Conservation (phyloP, 2,113 vertebrate species). For the Alethe castanea region DNA sequence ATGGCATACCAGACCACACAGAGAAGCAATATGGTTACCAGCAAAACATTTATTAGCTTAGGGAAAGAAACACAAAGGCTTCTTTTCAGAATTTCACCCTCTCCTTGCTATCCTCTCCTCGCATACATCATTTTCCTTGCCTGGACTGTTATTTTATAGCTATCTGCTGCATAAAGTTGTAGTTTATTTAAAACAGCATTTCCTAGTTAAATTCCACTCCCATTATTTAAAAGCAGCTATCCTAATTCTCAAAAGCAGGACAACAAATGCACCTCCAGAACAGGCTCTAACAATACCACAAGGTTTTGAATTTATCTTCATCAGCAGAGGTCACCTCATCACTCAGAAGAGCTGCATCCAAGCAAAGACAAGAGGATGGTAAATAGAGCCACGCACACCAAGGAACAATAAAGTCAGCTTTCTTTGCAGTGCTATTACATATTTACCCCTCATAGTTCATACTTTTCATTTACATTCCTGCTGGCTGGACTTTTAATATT, state of each 20-base stretch:
- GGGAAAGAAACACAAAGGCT: constrained; percentile 13
- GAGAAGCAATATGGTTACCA: constrained; percentile 47
- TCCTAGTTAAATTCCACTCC: neutral
- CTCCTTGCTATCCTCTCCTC: neutral
- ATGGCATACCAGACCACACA: constrained; percentile 43
- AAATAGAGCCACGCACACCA: constrained; percentile 20
- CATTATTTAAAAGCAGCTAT: neutral
- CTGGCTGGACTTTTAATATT: neutral
- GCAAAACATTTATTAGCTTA: constrained; percentile 29
- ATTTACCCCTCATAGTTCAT: neutral
- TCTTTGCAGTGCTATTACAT: neutral
- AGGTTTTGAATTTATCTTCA: neutral
- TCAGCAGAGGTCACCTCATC: constrained; percentile 36
- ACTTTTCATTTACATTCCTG: neutral
- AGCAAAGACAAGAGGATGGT: constrained; percentile 9
- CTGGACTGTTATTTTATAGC: neutral
- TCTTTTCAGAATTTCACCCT: constrained; percentile 9
- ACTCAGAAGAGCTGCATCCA: neutral
- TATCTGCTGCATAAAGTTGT: neutral
- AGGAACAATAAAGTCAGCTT: neutral
- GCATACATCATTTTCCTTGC: neutral
- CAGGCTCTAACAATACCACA: neutral
- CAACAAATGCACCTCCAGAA: neutral
- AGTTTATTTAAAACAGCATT: neutral
- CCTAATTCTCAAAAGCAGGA: neutral